These are phyloP conservation scores for Teleopsis dalmanni DNA, from an alignment of 1,140 invertebrate genomes.

Conservation along the genomic window DNA sequence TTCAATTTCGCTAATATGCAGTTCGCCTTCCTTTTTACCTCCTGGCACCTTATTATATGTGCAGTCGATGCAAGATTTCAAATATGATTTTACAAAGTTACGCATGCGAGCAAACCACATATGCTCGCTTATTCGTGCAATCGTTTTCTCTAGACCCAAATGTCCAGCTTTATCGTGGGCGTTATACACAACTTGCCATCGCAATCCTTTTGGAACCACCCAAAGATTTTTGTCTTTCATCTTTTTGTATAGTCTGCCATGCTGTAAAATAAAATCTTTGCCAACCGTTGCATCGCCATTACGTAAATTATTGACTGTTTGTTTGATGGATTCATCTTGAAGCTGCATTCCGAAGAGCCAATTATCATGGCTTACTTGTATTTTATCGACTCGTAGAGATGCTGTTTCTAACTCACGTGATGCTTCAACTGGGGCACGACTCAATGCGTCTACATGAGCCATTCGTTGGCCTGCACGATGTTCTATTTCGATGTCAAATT, in stretches of 20 bases:
- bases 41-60: too few species aligned
- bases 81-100: not conserved
- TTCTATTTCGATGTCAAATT: too few species aligned
- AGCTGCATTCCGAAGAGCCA: not conserved
- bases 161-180: conserved; percentile 1
- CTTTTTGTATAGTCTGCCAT: not conserved
- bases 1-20: not conserved
- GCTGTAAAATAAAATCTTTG: not conserved
- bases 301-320: not conserved
- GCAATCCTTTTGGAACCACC: not conserved
- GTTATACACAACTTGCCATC: too few species aligned
- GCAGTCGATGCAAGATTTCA: too few species aligned
- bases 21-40: too few species aligned
- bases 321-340: not conserved
- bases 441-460: too few species aligned
- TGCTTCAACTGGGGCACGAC: conserved; percentile 9
- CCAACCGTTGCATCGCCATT: not conserved
- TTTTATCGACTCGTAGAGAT: not conserved
- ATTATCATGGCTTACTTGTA: not conserved
- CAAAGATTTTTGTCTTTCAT: not conserved
- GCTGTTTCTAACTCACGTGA: not conserved
- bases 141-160: not conserved
- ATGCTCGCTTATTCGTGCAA: not conserved
- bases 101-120: not conserved
- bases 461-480: too few species aligned